A percentile compares a stretch with the other conserved stretches of the same genome.
phyloP scores from a whole-genome alignment of 2,113 vertebrate species.

The Sphaerodactylus townsendi region DNA sequence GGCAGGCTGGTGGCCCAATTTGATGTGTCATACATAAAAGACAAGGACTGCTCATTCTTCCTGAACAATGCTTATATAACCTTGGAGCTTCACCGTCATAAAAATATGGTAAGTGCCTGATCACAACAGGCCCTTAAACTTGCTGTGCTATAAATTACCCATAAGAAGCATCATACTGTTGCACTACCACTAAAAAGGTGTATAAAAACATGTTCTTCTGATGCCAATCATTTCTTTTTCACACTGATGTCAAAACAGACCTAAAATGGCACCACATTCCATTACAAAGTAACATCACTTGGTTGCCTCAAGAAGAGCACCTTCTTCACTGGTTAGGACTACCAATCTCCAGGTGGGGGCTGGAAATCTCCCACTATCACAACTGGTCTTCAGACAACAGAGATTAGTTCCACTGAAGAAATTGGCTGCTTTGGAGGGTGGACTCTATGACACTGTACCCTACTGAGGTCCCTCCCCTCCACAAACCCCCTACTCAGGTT shows the following conservation, averaged over 20 bases:
- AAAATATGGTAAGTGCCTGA: not conserved
- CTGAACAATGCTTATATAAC: not conserved
- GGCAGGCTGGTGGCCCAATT: not conserved
- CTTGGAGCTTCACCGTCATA: not conserved
- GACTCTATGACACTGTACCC: too few species aligned
- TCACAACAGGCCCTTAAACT: not conserved
- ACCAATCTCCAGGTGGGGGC: too few species aligned
- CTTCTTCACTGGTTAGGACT: not conserved
- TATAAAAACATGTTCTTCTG: too few species aligned
- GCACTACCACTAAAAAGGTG: not conserved
- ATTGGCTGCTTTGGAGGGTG: too few species aligned
- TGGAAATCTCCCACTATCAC: not conserved
- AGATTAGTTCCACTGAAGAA: too few species aligned
- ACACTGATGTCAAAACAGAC: too few species aligned
- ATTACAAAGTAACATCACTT: not conserved
- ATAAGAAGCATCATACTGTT: not conserved
- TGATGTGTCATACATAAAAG: not conserved
- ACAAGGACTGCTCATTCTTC: not conserved
- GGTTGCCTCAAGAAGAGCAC: not conserved
- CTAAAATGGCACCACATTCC: not conserved
- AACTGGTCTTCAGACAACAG: too few species aligned
- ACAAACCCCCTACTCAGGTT: too few species aligned
- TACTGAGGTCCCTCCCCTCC: too few species aligned
- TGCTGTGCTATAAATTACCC: not conserved
- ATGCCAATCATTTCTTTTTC: too few species aligned